Percentiles rank a stretch among this genome's conserved stretches.
Conservation (phyloP, 2,797 vertebrate species). For the Phylloscopus collybita region DNA sequence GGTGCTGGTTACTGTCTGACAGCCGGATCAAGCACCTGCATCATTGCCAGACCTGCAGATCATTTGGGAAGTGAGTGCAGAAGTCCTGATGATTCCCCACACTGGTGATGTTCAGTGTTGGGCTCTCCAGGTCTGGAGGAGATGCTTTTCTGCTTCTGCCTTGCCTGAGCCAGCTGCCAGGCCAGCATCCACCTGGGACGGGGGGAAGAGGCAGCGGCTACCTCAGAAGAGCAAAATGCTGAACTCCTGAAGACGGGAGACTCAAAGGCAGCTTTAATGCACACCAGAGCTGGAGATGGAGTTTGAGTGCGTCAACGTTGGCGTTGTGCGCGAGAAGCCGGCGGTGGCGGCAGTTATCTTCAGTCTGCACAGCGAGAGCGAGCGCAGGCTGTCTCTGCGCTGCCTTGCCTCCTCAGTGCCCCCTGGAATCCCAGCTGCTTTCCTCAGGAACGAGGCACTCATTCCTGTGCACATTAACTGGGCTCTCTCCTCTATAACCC, state of each 20-base stretch:
- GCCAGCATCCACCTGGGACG: rapidly evolving
- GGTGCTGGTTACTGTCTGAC: neutral
- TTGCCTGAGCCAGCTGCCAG: neutral
- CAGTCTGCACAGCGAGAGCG: neutral
- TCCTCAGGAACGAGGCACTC: neutral
- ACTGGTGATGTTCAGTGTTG: neutral
- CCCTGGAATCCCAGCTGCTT: neutral
- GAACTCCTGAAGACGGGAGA: neutral
- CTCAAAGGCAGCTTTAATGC: neutral
- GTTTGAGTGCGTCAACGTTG: neutral
- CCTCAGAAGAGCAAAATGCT: neutral
- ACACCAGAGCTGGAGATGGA: neutral
- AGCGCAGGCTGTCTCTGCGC: neutral
- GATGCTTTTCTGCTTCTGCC: neutral
- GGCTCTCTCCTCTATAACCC: neutral
- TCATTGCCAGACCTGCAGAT: neutral
- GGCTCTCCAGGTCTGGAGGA: neutral
- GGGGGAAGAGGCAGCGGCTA: neutral
- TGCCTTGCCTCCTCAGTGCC: neutral
- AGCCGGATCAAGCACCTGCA: neutral
- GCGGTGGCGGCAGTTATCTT: neutral
- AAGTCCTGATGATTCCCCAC: neutral
- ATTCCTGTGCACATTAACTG: neutral
- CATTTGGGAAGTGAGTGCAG: neutral
- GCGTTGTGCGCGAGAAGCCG: neutral